Conservation (phyloP, 92 coral and sea anemone genomes). For the Porites lobata region DNA sequence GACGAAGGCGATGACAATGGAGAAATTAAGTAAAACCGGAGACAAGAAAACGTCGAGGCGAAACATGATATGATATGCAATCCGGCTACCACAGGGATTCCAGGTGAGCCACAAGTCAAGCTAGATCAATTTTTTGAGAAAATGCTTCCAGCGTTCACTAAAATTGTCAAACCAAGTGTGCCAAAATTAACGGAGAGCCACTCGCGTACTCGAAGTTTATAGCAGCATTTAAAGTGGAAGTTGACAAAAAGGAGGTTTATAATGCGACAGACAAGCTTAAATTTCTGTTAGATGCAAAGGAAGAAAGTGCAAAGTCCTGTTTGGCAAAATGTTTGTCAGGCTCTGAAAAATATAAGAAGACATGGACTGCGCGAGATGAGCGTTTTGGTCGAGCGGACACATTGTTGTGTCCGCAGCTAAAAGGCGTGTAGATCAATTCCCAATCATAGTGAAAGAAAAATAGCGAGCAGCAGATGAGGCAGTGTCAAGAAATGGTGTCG, state of each 20-base stretch:
- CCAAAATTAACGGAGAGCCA: background rate
- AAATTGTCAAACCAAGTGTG: too few relatives aligned
- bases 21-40: too few relatives aligned
- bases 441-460: constrained; percentile 3
- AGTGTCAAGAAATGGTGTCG: constrained; percentile 30
- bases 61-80: too few relatives aligned
- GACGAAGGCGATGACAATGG: too few relatives aligned
- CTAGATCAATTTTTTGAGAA: too few relatives aligned
- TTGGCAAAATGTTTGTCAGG: background rate
- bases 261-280: too few relatives aligned
- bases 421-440: constrained; percentile 19
- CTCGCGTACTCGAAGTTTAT: constrained; percentile 22
- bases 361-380: too few relatives aligned
- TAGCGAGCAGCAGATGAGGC: constrained; percentile 19
- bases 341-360: background rate
- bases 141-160: too few relatives aligned
- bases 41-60: too few relatives aligned
- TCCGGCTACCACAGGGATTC: too few relatives aligned
- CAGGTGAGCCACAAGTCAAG: too few relatives aligned
- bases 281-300: background rate
- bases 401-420: constrained; percentile 11
- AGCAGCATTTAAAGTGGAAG: background rate
- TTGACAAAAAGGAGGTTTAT: background rate
- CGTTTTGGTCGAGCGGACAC: too few relatives aligned
- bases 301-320: constrained; percentile 13